These are phyloP conservation scores for Spea hammondii DNA, from an alignment of 2,797 vertebrate species.

Conservation along the genomic window DNA sequence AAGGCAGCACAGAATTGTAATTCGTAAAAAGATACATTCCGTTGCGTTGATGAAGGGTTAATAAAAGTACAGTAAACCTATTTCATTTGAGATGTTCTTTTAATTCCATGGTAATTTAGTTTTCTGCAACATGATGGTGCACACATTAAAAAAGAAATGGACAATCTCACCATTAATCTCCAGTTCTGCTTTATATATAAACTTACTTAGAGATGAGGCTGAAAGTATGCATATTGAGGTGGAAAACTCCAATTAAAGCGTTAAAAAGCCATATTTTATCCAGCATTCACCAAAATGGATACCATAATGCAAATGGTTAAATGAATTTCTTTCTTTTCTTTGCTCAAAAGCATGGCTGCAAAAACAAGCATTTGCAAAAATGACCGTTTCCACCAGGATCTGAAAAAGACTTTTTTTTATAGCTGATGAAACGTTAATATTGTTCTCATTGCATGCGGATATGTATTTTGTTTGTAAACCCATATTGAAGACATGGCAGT, in stretches of 20 bases:
- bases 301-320: constrained; percentile 11
- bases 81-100: constrained; percentile 46
- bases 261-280: constrained; percentile 7
- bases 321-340: constrained; percentile 1
- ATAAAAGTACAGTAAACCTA: constrained; percentile 42
- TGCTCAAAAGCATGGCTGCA: constrained; percentile 20
- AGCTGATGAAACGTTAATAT: not conserved
- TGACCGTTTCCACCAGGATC: constrained; percentile 14
- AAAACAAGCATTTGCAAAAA: constrained; percentile 19
- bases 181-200: constrained; percentile 38
- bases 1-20: not conserved
- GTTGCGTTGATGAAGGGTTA: not conserved
- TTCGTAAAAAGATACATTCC: not conserved
- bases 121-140: constrained; percentile 45
- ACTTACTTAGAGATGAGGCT: constrained; percentile 34
- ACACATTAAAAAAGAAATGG: constrained; percentile 30
- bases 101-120: constrained; percentile 51
- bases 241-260: constrained; percentile 23
- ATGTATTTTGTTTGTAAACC: constrained; percentile 29
- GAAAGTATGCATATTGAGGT: constrained; percentile 24
- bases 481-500: constrained; percentile 25
- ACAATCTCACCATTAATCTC: constrained; percentile 44
- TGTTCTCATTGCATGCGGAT: constrained; percentile 34
- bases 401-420: not conserved
- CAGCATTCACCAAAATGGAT: constrained; percentile 10